Conservation (phyloP, 2,113 vertebrate species). For the Sorex araneus region DNA sequence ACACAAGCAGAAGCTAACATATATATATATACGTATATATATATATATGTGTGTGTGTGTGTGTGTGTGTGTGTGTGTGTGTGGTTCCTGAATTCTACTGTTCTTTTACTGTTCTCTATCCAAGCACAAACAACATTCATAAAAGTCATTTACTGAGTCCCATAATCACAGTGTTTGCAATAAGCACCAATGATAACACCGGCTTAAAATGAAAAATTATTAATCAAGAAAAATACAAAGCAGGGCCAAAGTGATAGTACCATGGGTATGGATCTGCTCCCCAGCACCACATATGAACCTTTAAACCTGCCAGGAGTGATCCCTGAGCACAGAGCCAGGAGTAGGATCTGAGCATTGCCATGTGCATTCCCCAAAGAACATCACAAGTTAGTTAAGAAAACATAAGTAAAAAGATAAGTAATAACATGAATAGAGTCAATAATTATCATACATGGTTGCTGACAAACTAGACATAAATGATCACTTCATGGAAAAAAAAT, state of each 20-base stretch:
- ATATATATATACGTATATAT: neutral
- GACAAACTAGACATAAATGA: neutral
- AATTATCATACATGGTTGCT: neutral
- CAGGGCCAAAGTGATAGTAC: too few species aligned
- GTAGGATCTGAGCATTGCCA: too few species aligned
- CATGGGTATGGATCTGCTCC: too few species aligned
- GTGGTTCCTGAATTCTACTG: neutral
- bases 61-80: too few species aligned
- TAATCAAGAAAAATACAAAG: conserved; percentile 33
- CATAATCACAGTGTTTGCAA: neutral
- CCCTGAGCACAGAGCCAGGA: too few species aligned
- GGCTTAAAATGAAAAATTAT: neutral
- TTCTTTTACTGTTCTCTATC: conserved; percentile 9
- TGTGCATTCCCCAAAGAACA: neutral
- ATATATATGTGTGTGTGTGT: too few species aligned
- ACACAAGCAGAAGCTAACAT: neutral
- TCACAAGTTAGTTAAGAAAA: neutral
- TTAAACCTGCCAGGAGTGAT: too few species aligned
- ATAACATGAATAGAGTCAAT: neutral
- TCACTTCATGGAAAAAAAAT: neutral
- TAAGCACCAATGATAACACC: neutral
- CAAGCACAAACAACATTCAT: neutral
- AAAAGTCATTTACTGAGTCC: neutral
- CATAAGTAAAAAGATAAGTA: conserved; percentile 29
- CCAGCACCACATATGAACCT: too few species aligned